A percentile compares a stretch with the other conserved stretches of the same genome.
These are phyloP conservation scores for Diglossa cyanea DNA, from an alignment of 2,797 vertebrate species.

Conservation along the genomic window DNA sequence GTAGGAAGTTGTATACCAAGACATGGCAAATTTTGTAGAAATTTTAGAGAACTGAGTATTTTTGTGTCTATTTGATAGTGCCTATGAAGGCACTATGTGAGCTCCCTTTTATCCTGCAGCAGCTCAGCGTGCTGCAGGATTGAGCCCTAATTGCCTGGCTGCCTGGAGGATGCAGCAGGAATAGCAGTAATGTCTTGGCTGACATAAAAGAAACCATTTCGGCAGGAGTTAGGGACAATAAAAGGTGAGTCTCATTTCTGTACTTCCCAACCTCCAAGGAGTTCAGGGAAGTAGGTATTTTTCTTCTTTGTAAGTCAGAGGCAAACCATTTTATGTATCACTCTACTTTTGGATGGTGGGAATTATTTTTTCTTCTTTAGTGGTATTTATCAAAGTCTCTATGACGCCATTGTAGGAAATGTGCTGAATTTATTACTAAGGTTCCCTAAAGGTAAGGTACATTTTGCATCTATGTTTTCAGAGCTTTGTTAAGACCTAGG, in stretches of 20 bases:
- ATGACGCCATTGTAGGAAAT: background rate
- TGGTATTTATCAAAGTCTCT: background rate
- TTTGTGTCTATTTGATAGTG: background rate
- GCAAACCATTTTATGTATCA: background rate
- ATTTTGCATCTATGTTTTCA: background rate
- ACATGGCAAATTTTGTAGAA: background rate
- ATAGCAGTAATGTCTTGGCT: slow-evolving; percentile 22
- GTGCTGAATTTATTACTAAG: background rate
- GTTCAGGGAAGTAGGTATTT: background rate
- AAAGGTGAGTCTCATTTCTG: background rate
- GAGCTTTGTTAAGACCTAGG: background rate
- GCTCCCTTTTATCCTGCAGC: background rate
- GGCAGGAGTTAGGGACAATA: slow-evolving; percentile 4
- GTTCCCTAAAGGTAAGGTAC: background rate
- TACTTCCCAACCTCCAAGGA: background rate
- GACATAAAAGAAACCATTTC: slow-evolving; percentile 10
- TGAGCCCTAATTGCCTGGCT: slow-evolving; percentile 4
- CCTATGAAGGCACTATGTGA: background rate
- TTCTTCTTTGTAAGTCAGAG: background rate
- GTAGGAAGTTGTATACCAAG: background rate
- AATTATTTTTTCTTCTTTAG: background rate
- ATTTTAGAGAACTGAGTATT: background rate
- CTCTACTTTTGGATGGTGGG: background rate
- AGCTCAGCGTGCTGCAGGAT: slow-evolving; percentile 8
- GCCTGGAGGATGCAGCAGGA: slow-evolving; percentile 12